These are phyloP conservation scores for Tenthredo scrophulariae DNA, from an alignment of 2,888 invertebrate genomes.

Conservation along the genomic window DNA sequence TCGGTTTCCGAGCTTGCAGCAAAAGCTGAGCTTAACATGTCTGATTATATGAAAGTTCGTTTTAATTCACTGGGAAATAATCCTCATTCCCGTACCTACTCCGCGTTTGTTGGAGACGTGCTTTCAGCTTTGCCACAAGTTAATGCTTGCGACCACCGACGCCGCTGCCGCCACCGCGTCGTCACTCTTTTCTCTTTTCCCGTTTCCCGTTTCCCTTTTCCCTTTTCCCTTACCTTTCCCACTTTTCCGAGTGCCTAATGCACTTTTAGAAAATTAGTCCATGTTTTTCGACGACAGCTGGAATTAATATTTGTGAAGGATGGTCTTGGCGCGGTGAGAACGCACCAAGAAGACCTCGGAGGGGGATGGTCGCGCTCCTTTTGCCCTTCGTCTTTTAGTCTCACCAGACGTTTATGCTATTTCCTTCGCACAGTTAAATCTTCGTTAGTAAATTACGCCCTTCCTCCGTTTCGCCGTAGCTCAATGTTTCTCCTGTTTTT, in stretches of 20 bases:
- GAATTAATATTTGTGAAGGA: constrained; percentile 51
- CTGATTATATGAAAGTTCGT: constrained; percentile 49
- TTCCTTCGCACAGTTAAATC: constrained; percentile 31
- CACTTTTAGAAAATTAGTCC: constrained; percentile 72
- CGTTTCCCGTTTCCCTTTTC: background rate
- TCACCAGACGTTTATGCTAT: background rate
- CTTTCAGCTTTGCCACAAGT: constrained; percentile 42
- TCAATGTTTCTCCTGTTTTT: constrained; percentile 28
- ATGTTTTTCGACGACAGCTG: constrained; percentile 64
- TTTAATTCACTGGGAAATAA: constrained; percentile 44
- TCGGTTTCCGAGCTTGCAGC: background rate
- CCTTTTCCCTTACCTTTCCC: background rate
- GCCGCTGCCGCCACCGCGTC: constrained; percentile 52
- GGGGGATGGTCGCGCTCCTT: background rate
- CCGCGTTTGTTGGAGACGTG: background rate
- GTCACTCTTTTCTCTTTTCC: constrained; percentile 53
- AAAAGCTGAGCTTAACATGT: constrained; percentile 39
- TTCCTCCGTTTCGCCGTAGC: background rate
- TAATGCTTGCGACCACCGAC: constrained; percentile 54
- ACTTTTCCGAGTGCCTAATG: constrained; percentile 61
- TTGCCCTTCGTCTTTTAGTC: background rate
- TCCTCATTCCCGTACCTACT: constrained; percentile 28
- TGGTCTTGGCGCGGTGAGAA: constrained; percentile 30
- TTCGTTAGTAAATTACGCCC: constrained; percentile 24
- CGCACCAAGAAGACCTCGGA: background rate